Base-by-base conservation (phyloP, 1,140 invertebrate species). In the Panagrolaimus sp. region DNA sequence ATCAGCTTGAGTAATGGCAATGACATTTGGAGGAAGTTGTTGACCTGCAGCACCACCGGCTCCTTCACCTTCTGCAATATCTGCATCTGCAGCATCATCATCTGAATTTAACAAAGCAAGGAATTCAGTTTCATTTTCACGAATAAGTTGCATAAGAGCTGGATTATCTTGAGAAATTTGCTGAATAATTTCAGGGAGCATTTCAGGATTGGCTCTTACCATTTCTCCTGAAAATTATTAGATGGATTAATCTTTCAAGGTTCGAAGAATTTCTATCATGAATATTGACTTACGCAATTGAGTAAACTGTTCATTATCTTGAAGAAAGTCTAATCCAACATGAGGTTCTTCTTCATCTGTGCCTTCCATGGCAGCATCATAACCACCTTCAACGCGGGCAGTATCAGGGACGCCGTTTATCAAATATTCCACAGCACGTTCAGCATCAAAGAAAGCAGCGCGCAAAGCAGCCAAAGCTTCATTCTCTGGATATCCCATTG, bases 371-470 rank as follows among this genome's bases (percentile, higher is more conserved):
- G 21, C 52, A 58, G 17, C 15, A 21, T 58, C 26, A 38, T 17
- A 10, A 2, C 28, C 63, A 15, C 28, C n/a, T 9, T 24, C 38
- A 64, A 24, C 28, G 6, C 52, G 38, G 58, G 38, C 32, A 21
- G 48, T 62, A 21, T 79, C 79, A 0, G 80, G 80, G 32, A 79
- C 77, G 43, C 78, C 78, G 46, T 21, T 79, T 44, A 98, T 88
- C 67, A 98, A 88, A 86, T 98, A 98, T 86, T 99, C 96, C 17
- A 98, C 96, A 73, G 96, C 96, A 85, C 96, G 88, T 83, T 98
- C 94, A 44, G 94, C 92, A 85, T 98, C 98, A 84, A 96, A 97
- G 84, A 91, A 98, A 82, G 93, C 96, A n/a, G 94, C 94, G 75
- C 92, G 87, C 65, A 99, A 86, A 6, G 96, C 96, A 79, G 90